Base-by-base conservation (phyloP, 2,797 vertebrate genomes). In the Cetoscarus ocellatus region DNA sequence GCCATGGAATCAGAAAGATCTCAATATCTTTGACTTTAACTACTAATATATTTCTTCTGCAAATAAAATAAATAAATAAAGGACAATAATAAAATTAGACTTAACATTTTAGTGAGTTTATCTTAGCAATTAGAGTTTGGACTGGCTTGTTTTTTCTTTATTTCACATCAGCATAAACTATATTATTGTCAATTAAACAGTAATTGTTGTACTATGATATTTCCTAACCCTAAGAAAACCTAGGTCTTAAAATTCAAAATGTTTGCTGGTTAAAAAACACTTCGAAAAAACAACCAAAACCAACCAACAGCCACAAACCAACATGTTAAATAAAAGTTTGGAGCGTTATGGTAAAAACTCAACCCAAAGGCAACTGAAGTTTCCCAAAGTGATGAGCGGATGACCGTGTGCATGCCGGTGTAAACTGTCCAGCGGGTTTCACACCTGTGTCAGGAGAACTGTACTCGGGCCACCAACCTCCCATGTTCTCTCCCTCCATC, bases 391-490 rank as follows among this genome's bases (percentile, higher is more conserved):
- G 38, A 63, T 54, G 79, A 27, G 78, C 73, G 53, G 73, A 81
- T 91, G 91, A 84, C 77, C 82, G 64, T 82, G 95, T 95, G 95
- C 96, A 97, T 97, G 96, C 96, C 92, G 83, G 91, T 61, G 88
- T 89, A 85, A 95, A 95, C 95, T 93, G 94, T 91, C 95, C 88
- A 94, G 95, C 80, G 70, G 91, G 84, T 94, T 86, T 94, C 96
- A 96, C 95, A 98, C 97, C 97, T 97, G 97, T 87, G 87, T 94
- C 93, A 79, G 96, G 93, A 84, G 96, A 92, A 96, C 93, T 94
- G 96, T 95, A 96, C 94, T 98, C 96, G 86, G 96, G 96, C 97
- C 97, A 97, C 97, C 96, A 98, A 97, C 96, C 96, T 97, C 97
- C 97, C 97, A 98, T 97, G 79, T 97, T 98, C 92, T 98, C 97